Conservation (phyloP, 2,113 vertebrate species). For the Nannospalax galili region DNA sequence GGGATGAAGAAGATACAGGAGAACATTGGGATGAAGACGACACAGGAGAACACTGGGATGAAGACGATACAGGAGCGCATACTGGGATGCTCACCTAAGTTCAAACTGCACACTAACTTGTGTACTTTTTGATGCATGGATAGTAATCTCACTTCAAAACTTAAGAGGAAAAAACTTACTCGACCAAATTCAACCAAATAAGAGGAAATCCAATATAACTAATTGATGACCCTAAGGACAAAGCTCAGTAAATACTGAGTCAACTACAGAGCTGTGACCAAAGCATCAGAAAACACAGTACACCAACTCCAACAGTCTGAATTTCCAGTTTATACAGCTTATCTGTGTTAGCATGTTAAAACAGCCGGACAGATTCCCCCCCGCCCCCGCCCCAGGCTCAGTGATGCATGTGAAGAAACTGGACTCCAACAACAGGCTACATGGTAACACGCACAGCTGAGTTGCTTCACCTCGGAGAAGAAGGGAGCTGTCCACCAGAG, state of each 20-base stretch:
- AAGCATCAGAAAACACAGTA: neutral
- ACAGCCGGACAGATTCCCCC: neutral
- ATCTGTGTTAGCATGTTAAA: neutral
- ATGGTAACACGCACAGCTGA: accelerated
- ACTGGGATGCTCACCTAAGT: too few relatives aligned
- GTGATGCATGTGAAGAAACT: neutral
- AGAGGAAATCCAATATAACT: neutral
- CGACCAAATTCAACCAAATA: neutral
- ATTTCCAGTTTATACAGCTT: neutral
- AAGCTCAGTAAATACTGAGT: neutral
- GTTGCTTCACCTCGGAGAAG: neutral
- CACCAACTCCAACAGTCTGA: neutral
- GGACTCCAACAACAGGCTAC: neutral
- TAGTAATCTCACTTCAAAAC: neutral
- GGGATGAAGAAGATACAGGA: too few relatives aligned
- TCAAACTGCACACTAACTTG: neutral
- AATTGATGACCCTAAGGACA: neutral
- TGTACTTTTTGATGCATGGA: neutral
- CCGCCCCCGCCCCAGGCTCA: too few relatives aligned
- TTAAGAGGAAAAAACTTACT: neutral
- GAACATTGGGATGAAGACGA: too few relatives aligned
- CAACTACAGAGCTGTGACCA: neutral
- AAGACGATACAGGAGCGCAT: too few relatives aligned
- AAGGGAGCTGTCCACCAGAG: neutral
- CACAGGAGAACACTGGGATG: too few relatives aligned